A percentile compares a stretch with the other conserved stretches of the same genome.
These are phyloP conservation scores for Erinaceus europaeus DNA, from an alignment of 2,113 vertebrate species.

Conservation along the genomic window DNA sequence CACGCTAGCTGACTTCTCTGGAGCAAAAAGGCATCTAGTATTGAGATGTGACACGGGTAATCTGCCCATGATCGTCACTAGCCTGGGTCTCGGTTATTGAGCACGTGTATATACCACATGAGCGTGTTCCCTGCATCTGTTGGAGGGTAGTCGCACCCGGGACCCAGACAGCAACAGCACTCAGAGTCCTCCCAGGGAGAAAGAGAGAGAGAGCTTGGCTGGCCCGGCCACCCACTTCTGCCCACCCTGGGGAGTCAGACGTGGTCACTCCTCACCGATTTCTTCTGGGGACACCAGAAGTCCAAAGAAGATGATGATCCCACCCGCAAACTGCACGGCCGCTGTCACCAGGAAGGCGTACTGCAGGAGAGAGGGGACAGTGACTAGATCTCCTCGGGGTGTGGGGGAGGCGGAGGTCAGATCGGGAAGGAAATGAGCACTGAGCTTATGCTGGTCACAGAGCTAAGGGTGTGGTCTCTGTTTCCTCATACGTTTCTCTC, in stretches of 20 bases:
- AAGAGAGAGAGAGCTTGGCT: no score
- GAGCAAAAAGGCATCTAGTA: neutral
- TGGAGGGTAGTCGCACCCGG: no score
- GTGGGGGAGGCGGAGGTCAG: no score
- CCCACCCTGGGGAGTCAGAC: neutral
- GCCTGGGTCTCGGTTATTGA: neutral
- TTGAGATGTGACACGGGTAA: constrained; percentile 9
- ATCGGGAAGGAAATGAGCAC: neutral
- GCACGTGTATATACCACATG: no score
- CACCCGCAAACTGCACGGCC: constrained; percentile 94
- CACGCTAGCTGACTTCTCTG: neutral
- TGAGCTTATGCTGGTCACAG: neutral
- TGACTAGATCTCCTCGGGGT: accelerated
- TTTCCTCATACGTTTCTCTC: neutral
- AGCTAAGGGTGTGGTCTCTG: neutral
- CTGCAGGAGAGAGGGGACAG: constrained; percentile 75
- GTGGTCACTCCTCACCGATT: constrained; percentile 87
- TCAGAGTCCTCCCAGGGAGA: neutral
- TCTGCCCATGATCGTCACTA: neutral
- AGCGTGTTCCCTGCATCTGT: no score
- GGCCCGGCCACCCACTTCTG: no score
- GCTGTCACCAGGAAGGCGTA: constrained; percentile 97
- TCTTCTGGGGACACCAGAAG: constrained; percentile 94
- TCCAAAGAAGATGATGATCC: constrained; percentile 95
- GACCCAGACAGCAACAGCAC: no score